Base-by-base conservation (phyloP, 2,888 invertebrate species). In the Pterostichus niger region DNA sequence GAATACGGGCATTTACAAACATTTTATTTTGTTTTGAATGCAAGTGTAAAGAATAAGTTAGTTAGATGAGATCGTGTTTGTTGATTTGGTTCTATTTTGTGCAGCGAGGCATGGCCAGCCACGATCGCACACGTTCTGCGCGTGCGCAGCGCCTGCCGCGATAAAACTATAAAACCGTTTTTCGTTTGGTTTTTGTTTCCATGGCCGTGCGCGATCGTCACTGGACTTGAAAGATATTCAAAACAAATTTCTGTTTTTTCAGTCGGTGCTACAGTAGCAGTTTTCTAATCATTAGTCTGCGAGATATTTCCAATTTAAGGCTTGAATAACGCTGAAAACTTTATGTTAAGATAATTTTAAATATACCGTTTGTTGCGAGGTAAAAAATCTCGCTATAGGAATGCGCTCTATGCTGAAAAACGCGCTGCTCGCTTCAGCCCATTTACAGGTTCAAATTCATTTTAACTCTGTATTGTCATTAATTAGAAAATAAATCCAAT, bases 201-300 rank as follows among this genome's bases (percentile, higher is more conserved):
- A 13, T 13, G 33, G 52, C 79, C 68, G 79, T 79, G 54, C 79
- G 68, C 79, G 64, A 79, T 79, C 68, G 68, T 61, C 82, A 75
- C 75, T 82, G 73, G 61, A 82, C 82, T 73, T 75, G 82, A 82
- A 82, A 82, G 82, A 82, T 82, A 82, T 82, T 82, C 82, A 82
- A 82, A 82, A 82, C 75, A 82, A 71, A 75, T 82, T 75, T 82
- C 56, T 44, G 46, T 75, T 75, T 82, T 82, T 82, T 81, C 75
- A 31, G 11, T 33, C 15, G 5, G 33, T 33, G 31, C 35, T 77
- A 40, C 15, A 56, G 35, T 54, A 54, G 54, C 54, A 56, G 54
- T 56, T 77, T 77, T 77, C 77, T 77, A 77, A 77, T 77, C 77
- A 56, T 77, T 79, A 79, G 46, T 59, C 17, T 59, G 75, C 75